Base-by-base conservation (phyloP, 2,888 invertebrate genomes). In the Myathropa florea region DNA sequence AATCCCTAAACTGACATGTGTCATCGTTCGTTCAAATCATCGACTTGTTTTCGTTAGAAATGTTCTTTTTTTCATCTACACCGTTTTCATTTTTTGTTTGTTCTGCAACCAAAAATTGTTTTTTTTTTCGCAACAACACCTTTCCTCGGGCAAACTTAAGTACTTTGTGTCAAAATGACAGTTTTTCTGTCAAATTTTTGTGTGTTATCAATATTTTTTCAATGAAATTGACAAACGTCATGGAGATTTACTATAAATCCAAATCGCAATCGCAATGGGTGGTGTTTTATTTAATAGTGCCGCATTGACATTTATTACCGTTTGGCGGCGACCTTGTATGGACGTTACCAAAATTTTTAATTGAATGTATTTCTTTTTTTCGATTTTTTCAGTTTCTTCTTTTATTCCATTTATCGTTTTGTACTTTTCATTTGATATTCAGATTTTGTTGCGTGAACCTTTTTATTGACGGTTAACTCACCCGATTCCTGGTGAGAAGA, bases 271-370 rank as follows among this genome's bases (percentile, higher is more conserved):
- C 46, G 46, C 46, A 46, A 18, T 46, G 46, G 46, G 46, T 46
- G 46, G 46, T 46, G 46, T n/a, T 46, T 46, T 26, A n/a, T 65
- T 65, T 65, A 65, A 18, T 46, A 26, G 64, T 65, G 26, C 23
- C 46, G 64, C 46, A 46, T n/a, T 65, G 64, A 65, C 64, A 65
- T 65, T 65, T 65, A 65, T 65, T 46, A 65, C 64, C 36, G 39
- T 65, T 65, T 65, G n/a, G 26, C 46, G 18, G 26, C 46, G 64
- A 24, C 64, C 64, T 65, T 65, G 39, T 46, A 46, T 46, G 64
- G 26, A 65, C 64, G 64, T 26, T 65, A 26, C 64, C 39, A 46
- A 65, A 65, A 64, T 65, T 65, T 65, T 65, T 7, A 4, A 36
- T 46, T 65, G 24, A 65, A 26, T 46, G 24, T 65, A 6, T n/a